These are phyloP conservation scores for Cryptocephalus primarius DNA, from an alignment of 2,888 invertebrate species.

Conservation along the genomic window DNA sequence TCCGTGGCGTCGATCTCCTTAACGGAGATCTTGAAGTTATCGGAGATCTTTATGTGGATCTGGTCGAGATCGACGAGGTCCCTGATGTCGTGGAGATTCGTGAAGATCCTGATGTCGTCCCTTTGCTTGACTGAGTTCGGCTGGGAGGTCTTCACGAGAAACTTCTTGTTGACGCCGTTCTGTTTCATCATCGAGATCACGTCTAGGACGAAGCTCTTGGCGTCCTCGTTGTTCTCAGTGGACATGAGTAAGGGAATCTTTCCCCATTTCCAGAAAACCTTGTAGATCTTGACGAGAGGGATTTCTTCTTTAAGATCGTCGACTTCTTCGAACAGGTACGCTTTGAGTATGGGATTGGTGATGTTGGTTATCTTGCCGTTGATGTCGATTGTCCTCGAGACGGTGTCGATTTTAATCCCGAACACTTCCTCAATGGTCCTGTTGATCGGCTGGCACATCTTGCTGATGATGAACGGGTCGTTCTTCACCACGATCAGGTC, in stretches of 20 bases:
- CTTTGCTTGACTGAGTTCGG: slow-evolving; percentile 8
- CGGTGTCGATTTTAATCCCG: slow-evolving; percentile 4
- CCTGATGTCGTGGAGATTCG: slow-evolving; percentile 14
- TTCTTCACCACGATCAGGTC: slow-evolving; percentile 14
- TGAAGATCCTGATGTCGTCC: slow-evolving; percentile 11
- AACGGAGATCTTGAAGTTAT: slow-evolving; percentile 8
- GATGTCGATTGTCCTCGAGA: neutral
- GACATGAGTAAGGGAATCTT: slow-evolving; percentile 13
- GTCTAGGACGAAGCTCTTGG: slow-evolving; percentile 12
- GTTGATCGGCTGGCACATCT: slow-evolving; percentile 12
- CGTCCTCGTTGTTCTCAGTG: slow-evolving; percentile 10
- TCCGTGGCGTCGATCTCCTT: slow-evolving; percentile 10
- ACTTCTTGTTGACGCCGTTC: slow-evolving; percentile 13
- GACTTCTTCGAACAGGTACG: slow-evolving; percentile 17
- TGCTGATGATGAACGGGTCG: slow-evolving; percentile 8
- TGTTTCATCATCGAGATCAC: slow-evolving; percentile 15
- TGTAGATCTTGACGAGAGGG: slow-evolving; percentile 13
- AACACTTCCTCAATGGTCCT: slow-evolving; percentile 9
- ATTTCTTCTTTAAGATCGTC: slow-evolving; percentile 8
- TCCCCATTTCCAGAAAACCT: slow-evolving; percentile 19
- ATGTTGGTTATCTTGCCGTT: slow-evolving; percentile 8
- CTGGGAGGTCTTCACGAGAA: slow-evolving; percentile 12
- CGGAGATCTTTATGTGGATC: slow-evolving; percentile 10
- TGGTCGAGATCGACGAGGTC: slow-evolving; percentile 9
- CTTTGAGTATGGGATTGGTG: slow-evolving; percentile 6